Percentiles rank a stretch among this genome's conserved stretches.
phyloP scores from a whole-genome alignment of 2,888 invertebrate genomes.

The Heteropelma amictum region DNA sequence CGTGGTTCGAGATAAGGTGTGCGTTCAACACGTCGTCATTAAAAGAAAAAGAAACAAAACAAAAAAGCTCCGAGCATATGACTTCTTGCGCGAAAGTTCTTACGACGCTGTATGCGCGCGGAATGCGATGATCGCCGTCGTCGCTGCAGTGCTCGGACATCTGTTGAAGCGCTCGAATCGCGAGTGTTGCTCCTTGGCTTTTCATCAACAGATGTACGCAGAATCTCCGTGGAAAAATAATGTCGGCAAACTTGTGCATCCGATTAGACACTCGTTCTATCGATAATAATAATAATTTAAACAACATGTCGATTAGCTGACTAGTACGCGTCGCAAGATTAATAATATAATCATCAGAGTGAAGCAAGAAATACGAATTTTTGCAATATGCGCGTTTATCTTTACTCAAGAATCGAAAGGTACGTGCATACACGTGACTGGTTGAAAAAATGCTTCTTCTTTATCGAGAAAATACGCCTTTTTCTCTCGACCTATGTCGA shows the following conservation, averaged over 20 bases:
- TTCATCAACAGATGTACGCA: slow-evolving; percentile 16
- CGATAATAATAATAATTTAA: slow-evolving; percentile 65
- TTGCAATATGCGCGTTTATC: slow-evolving; percentile 65
- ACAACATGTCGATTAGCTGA: slow-evolving; percentile 72
- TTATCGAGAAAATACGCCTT: neutral
- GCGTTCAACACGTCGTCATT: slow-evolving; percentile 31
- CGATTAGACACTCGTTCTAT: slow-evolving; percentile 59
- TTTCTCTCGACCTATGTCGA: too few relatives aligned
- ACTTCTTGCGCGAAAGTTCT: too few relatives aligned
- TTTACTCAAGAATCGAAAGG: slow-evolving; percentile 69
- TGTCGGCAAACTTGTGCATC: slow-evolving; percentile 65
- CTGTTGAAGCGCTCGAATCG: slow-evolving; percentile 28
- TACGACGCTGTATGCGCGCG: slow-evolving; percentile 1
- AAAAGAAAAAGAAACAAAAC: neutral
- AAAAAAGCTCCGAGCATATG: too few relatives aligned
- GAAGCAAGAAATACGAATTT: neutral
- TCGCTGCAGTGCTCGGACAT: neutral
- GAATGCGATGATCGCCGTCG: slow-evolving; percentile 22
- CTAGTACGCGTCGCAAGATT: slow-evolving; percentile 56
- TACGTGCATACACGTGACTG: slow-evolving; percentile 58
- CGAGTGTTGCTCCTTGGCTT: slow-evolving; percentile 23
- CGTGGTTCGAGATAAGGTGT: slow-evolving; percentile 27
- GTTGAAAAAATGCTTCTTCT: neutral
- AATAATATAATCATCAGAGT: neutral
- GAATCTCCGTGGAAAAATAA: slow-evolving; percentile 64